These are phyloP conservation scores for Idaea aversata DNA, from an alignment of 2,888 invertebrate species.

Conservation along the genomic window DNA sequence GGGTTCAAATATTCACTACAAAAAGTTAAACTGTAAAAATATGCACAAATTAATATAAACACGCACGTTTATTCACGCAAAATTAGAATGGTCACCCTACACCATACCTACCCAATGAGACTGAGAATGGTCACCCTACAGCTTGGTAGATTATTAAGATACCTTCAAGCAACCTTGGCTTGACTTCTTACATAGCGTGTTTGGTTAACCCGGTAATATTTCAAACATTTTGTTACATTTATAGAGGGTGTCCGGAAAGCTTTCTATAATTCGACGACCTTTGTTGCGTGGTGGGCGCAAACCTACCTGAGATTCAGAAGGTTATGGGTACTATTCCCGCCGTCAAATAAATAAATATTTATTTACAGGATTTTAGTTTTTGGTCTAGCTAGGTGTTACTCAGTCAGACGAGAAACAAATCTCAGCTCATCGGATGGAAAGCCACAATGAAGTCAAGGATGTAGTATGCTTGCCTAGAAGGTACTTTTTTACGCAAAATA, in stretches of 20 bases:
- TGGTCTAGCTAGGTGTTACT: too few relatives aligned
- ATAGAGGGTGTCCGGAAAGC: conserved; percentile 2
- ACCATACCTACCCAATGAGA: not conserved
- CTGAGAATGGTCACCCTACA: conserved; percentile 14
- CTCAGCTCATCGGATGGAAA: too few relatives aligned
- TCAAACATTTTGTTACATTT: conserved; percentile 60
- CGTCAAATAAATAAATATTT: too few relatives aligned
- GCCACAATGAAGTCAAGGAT: too few relatives aligned
- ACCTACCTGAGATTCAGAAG: too few relatives aligned
- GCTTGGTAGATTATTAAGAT: conserved; percentile 25
- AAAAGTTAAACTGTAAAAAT: conserved; percentile 36
- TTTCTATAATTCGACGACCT: not conserved
- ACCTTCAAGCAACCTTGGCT: conserved; percentile 22
- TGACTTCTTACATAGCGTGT: conserved; percentile 6
- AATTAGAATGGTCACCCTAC: conserved; percentile 19
- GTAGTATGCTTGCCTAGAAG: too few relatives aligned
- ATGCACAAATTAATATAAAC: conserved; percentile 57
- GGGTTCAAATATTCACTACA: conserved; percentile 9
- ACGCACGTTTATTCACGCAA: conserved; percentile 48
- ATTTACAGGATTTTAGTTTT: too few relatives aligned
- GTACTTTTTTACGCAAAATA: too few relatives aligned
- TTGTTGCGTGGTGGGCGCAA: not conserved
- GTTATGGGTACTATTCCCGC: too few relatives aligned
- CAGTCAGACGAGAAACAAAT: too few relatives aligned
- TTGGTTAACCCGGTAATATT: conserved; percentile 38